Base-by-base conservation (phyloP, 2,797 vertebrate species). In the Helicolenus hilgendorfi region DNA sequence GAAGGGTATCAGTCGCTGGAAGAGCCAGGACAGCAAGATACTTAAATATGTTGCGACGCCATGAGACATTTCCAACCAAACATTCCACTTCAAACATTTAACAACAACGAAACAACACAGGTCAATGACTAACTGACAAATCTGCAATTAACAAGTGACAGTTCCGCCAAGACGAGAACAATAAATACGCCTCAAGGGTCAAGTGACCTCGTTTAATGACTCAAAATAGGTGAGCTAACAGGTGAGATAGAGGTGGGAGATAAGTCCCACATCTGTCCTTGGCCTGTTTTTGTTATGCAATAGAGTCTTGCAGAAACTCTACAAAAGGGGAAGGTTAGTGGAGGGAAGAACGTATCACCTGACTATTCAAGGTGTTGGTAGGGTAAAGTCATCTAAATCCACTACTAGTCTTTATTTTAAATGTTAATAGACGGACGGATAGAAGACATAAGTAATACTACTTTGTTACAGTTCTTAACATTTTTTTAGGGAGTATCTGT, bases 151-250 rank as follows among this genome's bases (percentile, higher is more conserved):
- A 72, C 14, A 33, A 75, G 68, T 20, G 49, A 60, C 55, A 36
- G 22, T 26, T 70, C 63, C 0, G 2, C 58, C 41, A 55, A 82
- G 75, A 68, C 3, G 0, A 38, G 75, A 78, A 63, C 38, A 41
- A 83, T 71, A 77, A 79, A 15, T 63, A 15, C 1, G 1, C 53
- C 18, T 77, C 38, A 58, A 67, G 20, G 60, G 62, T 80, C 36
- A 70, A 41, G 38, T 62, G 49, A 77, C 79, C 81, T 82, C 24
- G 26, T 77, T 74, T 29, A 81, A 72, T 68, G 60, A 80, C 31
- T 22, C 53, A n/a, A 56, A 75, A 49, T 26, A 65, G 8, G 13
- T 11, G 62, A 79, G 83, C 84, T 74, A 72, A 79, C 49, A 79
- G 72, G 64, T 26, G 18, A 68, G 36, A 33, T 2, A 72, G 10